These are phyloP conservation scores for Crambe crambe DNA, from an alignment of 37 sponge, comb jelly and placozoan species.

Conservation along the genomic window DNA sequence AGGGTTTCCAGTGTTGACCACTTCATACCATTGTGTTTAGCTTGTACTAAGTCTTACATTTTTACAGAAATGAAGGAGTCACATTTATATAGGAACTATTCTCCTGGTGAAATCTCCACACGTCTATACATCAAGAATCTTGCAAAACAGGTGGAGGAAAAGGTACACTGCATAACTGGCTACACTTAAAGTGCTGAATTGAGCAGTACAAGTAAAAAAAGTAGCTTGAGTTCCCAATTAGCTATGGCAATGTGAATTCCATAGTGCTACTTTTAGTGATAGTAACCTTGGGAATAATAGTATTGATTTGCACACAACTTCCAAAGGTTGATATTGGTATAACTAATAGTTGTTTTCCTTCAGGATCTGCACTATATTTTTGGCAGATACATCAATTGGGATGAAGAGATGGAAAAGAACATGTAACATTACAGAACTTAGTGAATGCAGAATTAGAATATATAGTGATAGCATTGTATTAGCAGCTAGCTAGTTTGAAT, in stretches of 20 bases:
- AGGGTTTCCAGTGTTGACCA: no score
- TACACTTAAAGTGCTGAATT: no score
- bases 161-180: slow-evolving; percentile 7
- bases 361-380: slow-evolving; percentile 79
- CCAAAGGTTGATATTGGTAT: no score
- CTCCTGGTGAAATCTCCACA: slow-evolving; percentile 74
- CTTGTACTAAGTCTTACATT: no score
- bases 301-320: no score
- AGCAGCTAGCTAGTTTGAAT: neutral
- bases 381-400: slow-evolving; percentile 76
- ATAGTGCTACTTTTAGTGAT: no score
- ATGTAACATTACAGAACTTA: slow-evolving; percentile 22
- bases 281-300: no score
- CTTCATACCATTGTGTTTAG: no score
- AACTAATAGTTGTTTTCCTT: no score
- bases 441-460: neutral
- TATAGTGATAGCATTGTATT: no score
- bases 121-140: slow-evolving; percentile 96
- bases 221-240: neutral
- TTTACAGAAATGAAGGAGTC: slow-evolving; percentile 55
- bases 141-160: slow-evolving; percentile 65
- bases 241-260: neutral
- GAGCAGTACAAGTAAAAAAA: neutral
- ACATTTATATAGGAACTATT: slow-evolving; percentile 49
- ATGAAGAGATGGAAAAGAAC: slow-evolving; percentile 33